Percentiles rank a stretch among this genome's conserved stretches.
phyloP scores from a whole-genome alignment of 2,797 vertebrate species.

The Tachyglossus aculeatus region DNA sequence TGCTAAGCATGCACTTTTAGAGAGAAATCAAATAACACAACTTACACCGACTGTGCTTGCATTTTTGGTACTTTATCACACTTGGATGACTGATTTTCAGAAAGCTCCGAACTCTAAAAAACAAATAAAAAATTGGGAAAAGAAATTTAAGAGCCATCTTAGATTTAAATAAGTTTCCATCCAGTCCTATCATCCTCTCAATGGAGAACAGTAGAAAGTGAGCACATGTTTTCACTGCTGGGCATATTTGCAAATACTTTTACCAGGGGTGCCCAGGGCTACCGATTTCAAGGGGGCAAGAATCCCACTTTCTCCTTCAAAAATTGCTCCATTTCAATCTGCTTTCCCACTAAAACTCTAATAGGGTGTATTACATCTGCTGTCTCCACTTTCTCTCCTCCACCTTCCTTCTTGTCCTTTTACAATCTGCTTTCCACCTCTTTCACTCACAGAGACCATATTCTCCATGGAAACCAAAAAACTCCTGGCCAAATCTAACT shows the following conservation, averaged over 20 bases:
- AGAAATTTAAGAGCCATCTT: neutral
- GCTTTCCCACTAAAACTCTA: too few relatives aligned
- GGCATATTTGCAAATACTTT: neutral
- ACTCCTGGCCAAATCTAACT: too few relatives aligned
- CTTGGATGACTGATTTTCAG: constrained; percentile 26
- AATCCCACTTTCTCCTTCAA: too few relatives aligned
- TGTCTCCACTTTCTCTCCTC: too few relatives aligned
- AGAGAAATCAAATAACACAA: neutral
- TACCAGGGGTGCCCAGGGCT: too few relatives aligned
- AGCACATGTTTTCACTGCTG: neutral
- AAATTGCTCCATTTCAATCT: too few relatives aligned
- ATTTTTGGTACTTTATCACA: constrained; percentile 45
- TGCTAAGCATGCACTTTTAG: neutral
- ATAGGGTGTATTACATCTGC: too few relatives aligned
- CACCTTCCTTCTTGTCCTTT: too few relatives aligned
- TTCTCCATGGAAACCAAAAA: too few relatives aligned
- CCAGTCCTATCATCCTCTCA: constrained; percentile 11
- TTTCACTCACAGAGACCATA: too few relatives aligned
- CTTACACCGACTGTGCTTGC: constrained; percentile 59
- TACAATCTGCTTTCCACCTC: too few relatives aligned
- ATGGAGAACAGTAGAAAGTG: neutral
- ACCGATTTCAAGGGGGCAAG: too few relatives aligned
- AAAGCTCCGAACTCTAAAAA: constrained; percentile 52
- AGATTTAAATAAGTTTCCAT: neutral
- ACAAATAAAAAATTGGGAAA: neutral